Percentiles rank a stretch among this genome's conserved stretches.
phyloP scores from a whole-genome alignment of 2,797 vertebrate genomes.

The Chlorospingus flavigularis region DNA sequence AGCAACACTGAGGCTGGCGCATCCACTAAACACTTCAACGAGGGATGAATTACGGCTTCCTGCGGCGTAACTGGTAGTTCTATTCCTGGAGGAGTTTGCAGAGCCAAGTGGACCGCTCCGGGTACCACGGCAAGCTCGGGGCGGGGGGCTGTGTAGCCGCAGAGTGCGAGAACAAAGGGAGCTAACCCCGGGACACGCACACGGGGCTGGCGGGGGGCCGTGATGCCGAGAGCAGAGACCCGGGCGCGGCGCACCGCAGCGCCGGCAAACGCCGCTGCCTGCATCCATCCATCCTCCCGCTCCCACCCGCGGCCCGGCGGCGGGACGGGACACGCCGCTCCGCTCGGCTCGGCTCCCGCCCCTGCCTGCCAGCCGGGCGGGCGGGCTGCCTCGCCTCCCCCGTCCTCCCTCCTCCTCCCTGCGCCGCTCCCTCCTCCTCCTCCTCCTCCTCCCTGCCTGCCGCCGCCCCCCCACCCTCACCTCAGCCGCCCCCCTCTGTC shows the following conservation, averaged over 20 bases:
- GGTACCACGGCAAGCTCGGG: neutral
- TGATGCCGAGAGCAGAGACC: neutral
- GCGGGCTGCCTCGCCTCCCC: neutral
- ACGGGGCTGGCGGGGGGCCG: neutral
- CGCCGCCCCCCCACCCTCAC: neutral
- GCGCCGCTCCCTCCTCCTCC: neutral
- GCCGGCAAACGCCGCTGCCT: neutral
- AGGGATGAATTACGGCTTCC: neutral
- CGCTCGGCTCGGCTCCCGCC: neutral
- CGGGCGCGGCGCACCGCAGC: neutral
- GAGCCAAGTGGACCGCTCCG: neutral
- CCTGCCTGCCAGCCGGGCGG: neutral
- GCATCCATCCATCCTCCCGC: neutral
- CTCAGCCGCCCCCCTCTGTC: slow-evolving; percentile 31
- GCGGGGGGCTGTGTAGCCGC: neutral
- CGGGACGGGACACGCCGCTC: neutral
- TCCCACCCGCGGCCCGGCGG: neutral
- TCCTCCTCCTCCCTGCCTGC: neutral
- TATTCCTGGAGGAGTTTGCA: neutral
- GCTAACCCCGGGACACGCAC: neutral
- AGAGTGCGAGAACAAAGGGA: slow-evolving; percentile 13
- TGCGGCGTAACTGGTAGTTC: neutral
- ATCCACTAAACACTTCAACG: neutral
- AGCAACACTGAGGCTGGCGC: neutral
- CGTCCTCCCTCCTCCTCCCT: neutral